Conservation (phyloP, 2,888 invertebrate species). For the Limnephilus marmoratus region DNA sequence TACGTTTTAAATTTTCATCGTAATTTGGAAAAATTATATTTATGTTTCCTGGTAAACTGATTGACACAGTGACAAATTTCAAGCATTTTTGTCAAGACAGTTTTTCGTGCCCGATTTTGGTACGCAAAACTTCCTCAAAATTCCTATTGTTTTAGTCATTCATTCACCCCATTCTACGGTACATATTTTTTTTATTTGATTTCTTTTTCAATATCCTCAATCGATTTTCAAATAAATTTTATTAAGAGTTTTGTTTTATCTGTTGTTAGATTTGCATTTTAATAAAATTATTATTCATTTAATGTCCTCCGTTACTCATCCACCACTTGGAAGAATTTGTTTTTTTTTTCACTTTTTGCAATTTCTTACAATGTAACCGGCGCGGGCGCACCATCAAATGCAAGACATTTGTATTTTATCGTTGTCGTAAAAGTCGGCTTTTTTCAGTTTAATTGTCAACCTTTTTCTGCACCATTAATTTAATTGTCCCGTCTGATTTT, state of each 20-base stretch:
- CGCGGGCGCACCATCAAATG: not conserved
- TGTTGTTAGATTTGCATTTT: not conserved
- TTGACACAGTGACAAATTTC: no score
- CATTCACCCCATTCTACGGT: no score
- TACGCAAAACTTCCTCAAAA: no score
- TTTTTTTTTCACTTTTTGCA: not conserved
- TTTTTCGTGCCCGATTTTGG: no score
- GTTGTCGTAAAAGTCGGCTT: slow-evolving; percentile 6
- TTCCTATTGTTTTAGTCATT: no score
- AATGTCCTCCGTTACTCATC: not conserved
- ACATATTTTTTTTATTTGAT: not conserved
- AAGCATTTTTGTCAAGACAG: no score
- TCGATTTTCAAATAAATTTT: no score
- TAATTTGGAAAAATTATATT: no score
- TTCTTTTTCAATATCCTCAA: no score
- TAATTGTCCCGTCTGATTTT: not conserved
- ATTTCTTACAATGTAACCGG: not conserved
- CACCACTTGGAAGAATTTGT: not conserved
- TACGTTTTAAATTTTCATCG: no score
- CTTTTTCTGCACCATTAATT: not conserved
- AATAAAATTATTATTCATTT: not conserved
- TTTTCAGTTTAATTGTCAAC: slow-evolving; percentile 3
- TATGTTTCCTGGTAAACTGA: no score
- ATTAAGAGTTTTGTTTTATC: not conserved
- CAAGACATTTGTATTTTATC: slow-evolving; percentile 19